Evolutionary conservation across 2,797 vertebrate genomes (phyloP).

Genomic region (Acridotheres tristis): DNA sequence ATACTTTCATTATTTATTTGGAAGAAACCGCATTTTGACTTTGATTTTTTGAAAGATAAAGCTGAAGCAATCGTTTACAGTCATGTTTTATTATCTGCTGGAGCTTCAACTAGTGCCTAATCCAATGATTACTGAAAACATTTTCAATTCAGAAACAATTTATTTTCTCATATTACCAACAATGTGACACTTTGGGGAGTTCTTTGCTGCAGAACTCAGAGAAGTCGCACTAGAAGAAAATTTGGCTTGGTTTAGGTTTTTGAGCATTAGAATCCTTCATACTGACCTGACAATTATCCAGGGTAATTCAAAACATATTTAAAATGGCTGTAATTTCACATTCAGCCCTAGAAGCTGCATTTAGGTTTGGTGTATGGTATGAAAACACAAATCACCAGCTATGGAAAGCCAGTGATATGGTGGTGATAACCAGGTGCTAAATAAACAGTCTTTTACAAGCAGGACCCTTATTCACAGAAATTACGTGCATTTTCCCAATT

Average conservation of each 20-base stretch:
- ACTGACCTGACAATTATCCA: background rate
- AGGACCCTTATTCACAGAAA: background rate
- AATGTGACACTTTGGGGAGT: background rate
- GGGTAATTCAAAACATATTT: background rate
- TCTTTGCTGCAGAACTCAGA: background rate
- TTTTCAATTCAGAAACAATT: background rate
- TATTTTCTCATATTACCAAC: background rate
- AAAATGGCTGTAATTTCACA: background rate
- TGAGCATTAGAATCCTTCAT: background rate
- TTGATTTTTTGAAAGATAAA: conserved; percentile 6
- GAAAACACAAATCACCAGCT: background rate
- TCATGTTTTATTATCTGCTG: background rate
- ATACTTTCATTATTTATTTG: background rate
- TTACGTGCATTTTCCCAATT: background rate
- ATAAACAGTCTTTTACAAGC: background rate
- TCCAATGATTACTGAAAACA: background rate
- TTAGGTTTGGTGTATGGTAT: background rate
- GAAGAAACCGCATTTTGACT: background rate
- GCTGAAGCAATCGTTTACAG: background rate
- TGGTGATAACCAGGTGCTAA: background rate
- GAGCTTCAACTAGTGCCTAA: background rate
- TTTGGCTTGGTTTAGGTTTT: background rate
- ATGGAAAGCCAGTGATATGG: background rate
- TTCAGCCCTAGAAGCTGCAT: background rate
- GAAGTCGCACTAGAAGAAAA: background rate